These are phyloP conservation scores for Heteromyza rotundicornis DNA, from an alignment of 2,888 invertebrate species.

Conservation along the genomic window DNA sequence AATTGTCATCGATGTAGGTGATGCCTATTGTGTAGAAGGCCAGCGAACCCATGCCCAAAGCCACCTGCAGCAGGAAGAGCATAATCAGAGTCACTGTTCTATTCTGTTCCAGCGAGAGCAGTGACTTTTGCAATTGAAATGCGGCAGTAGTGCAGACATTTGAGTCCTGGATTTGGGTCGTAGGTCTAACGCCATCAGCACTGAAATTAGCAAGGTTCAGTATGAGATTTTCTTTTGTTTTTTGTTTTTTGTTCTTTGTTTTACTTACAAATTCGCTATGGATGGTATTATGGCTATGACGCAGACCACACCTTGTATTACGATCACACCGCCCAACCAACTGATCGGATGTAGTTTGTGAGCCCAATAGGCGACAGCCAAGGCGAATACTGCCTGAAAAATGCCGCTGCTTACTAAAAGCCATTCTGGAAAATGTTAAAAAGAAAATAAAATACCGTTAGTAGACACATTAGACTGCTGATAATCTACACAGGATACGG, in stretches of 20 bases:
- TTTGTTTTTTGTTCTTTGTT: neutral
- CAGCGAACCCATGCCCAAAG: slow-evolving; percentile 63
- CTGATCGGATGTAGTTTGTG: slow-evolving; percentile 67
- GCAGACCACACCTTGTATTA: slow-evolving; percentile 65
- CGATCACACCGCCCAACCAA: slow-evolving; percentile 67
- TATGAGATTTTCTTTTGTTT: neutral
- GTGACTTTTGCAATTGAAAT: slow-evolving; percentile 36
- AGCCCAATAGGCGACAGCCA: slow-evolving; percentile 67
- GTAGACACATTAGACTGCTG: neutral
- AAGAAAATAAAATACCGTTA: neutral
- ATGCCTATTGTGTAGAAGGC: slow-evolving; percentile 67
- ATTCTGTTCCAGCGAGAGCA: slow-evolving; percentile 44
- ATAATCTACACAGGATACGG: no score
- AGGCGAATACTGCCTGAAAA: slow-evolving; percentile 65
- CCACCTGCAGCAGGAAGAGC: slow-evolving; percentile 64
- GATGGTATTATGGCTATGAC: slow-evolving; percentile 66
- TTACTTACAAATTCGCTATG: slow-evolving; percentile 62
- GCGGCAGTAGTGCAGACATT: slow-evolving; percentile 45
- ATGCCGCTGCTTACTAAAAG: slow-evolving; percentile 66
- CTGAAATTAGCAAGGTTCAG: slow-evolving; percentile 26
- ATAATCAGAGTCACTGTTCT: slow-evolving; percentile 61
- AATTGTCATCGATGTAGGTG: slow-evolving; percentile 70
- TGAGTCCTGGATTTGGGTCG: slow-evolving; percentile 33
- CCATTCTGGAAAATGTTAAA: slow-evolving; percentile 65
- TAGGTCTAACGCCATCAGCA: slow-evolving; percentile 34